Percentiles rank a stretch among this genome's conserved stretches.
Conservation (phyloP, 2,113 vertebrate genomes). For the Ibidorhyncha struthersii region DNA sequence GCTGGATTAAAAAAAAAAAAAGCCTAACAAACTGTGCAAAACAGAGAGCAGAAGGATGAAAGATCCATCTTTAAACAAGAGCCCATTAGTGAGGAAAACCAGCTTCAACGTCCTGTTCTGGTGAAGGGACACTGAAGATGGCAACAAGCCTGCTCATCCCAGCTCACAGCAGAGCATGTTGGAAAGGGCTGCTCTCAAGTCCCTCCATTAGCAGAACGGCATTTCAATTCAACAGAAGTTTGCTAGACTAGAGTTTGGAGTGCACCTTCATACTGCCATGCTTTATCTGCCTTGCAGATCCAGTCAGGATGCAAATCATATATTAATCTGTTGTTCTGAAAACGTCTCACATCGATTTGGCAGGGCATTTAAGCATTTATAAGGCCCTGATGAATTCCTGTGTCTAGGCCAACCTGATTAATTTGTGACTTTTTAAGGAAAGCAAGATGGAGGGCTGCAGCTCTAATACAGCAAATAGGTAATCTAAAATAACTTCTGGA, state of each 20-base stretch:
- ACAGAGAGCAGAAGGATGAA: not conserved
- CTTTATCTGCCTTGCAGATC: not conserved
- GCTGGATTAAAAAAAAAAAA: not conserved
- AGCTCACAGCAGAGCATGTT: not conserved
- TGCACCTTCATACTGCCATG: not conserved
- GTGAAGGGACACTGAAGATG: accelerated
- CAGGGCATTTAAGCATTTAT: not conserved
- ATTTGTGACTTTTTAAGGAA: not conserved
- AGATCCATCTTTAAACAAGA: not conserved
- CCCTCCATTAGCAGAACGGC: not conserved
- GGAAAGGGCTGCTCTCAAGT: not conserved
- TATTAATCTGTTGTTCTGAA: not conserved
- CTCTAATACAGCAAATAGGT: not conserved
- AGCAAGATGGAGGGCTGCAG: not conserved
- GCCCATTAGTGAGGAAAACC: not conserved
- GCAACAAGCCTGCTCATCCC: not conserved
- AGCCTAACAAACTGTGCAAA: not conserved
- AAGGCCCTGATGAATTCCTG: not conserved
- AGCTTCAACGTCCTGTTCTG: not conserved
- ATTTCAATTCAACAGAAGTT: not conserved
- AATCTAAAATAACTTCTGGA: not conserved
- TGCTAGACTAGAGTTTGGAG: not conserved
- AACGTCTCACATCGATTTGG: not conserved
- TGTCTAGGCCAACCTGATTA: not conserved
- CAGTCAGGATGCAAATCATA: not conserved